Percentiles rank a stretch among this genome's conserved stretches.
Evolutionary conservation across 2,113 vertebrate species (phyloP).

Genomic region (Naja naja): DNA sequence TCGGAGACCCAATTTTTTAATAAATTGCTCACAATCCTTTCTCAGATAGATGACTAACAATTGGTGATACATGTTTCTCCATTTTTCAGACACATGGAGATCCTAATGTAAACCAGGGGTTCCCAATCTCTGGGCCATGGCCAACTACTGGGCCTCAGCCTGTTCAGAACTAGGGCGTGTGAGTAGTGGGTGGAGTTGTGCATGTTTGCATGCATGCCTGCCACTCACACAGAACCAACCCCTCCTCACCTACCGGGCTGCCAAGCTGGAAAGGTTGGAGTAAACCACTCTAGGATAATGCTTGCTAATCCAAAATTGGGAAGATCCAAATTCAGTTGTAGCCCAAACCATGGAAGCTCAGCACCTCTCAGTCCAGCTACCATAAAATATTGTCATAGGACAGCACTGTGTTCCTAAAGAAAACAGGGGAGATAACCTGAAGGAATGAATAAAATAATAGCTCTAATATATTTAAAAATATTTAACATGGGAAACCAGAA

Average conservation of each 20-base stretch:
- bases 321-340: not conserved
- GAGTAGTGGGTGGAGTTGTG: too few relatives aligned
- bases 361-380: not conserved
- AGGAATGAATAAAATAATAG: not conserved
- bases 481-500: not conserved
- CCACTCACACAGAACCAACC: too few relatives aligned
- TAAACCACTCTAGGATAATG: not conserved
- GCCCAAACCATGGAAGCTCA: not conserved
- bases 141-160: too few relatives aligned
- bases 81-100: not conserved
- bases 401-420: not conserved
- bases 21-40: not conserved
- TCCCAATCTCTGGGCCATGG: too few relatives aligned
- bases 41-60: not conserved
- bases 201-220: too few relatives aligned
- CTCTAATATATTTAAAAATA: not conserved
- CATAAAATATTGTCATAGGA: not conserved
- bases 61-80: not conserved
- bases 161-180: too few relatives aligned
- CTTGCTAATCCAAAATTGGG: not conserved
- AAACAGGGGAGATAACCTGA: not conserved
- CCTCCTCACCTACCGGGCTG: fast-evolving
- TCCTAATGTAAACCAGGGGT: not conserved
- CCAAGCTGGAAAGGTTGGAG: too few relatives aligned
- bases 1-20: not conserved